Evolutionary conservation across 2,113 vertebrate genomes (phyloP).

Genomic region (Tichodroma muraria): DNA sequence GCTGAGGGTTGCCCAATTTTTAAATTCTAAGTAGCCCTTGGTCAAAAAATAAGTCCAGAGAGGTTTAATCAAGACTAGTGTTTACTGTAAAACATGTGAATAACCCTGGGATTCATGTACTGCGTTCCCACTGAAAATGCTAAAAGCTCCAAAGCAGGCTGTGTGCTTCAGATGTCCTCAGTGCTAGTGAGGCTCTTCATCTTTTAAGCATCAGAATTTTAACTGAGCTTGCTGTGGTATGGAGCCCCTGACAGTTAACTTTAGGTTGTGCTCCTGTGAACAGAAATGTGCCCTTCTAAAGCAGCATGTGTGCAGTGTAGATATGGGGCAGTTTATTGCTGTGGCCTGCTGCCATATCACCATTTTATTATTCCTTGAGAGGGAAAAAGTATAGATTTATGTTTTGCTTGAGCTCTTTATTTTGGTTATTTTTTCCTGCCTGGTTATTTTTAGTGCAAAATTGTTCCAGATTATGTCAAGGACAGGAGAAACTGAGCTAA

Average conservation of each 20-base stretch:
- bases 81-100: neutral
- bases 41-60: neutral
- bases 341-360: neutral
- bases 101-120: neutral
- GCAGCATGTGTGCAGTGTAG: neutral
- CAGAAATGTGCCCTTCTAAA: neutral
- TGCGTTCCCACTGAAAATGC: neutral
- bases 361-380: neutral
- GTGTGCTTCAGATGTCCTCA: neutral
- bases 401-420: neutral
- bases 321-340: neutral
- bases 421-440: slow-evolving; percentile 17
- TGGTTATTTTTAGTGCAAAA: slow-evolving; percentile 27
- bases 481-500: neutral
- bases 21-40: neutral
- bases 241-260: neutral
- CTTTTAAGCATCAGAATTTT: neutral
- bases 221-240: neutral
- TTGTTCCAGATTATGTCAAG: neutral
- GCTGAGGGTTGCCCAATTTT: neutral
- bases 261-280: neutral
- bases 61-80: neutral
- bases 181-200: neutral
- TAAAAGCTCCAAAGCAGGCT: neutral
- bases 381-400: neutral